Evolutionary conservation across 2,888 invertebrate species (phyloP).

Genomic region (Polyommatus icarus): DNA sequence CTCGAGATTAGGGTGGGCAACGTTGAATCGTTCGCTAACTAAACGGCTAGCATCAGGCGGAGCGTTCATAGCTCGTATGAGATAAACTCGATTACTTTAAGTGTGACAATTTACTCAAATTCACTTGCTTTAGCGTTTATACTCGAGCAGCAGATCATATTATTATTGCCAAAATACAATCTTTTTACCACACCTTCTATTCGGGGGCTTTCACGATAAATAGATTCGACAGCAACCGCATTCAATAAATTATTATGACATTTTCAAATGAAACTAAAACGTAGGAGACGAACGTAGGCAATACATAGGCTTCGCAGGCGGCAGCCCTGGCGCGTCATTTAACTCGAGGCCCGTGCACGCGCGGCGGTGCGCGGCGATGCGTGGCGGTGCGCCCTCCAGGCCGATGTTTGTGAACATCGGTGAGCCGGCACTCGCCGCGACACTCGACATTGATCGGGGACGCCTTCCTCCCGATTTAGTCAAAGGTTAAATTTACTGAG

Average conservation of each 20-base stretch:
- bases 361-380: background rate
- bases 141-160: too few species aligned
- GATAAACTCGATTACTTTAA: too few species aligned
- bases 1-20: background rate
- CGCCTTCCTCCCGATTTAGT: background rate
- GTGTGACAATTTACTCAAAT: too few species aligned
- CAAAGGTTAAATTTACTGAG: background rate
- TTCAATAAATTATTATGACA: too few species aligned
- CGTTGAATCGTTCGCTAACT: background rate
- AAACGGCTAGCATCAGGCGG: too few species aligned
- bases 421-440: background rate
- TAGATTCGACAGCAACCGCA: too few species aligned
- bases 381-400: background rate
- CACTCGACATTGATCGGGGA: background rate
- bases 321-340: background rate
- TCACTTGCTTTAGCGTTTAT: too few species aligned
- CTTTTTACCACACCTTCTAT: too few species aligned
- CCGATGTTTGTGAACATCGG: background rate
- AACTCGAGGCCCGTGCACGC: background rate
- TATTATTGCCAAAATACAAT: too few species aligned
- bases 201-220: too few species aligned
- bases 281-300: background rate
- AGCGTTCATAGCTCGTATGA: too few species aligned
- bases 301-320: background rate
- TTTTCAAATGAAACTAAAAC: background rate